A percentile compares a stretch with the other conserved stretches of the same genome.
These are phyloP conservation scores for Xiphias gladius DNA, from an alignment of 2,113 vertebrate species.

Conservation along the genomic window DNA sequence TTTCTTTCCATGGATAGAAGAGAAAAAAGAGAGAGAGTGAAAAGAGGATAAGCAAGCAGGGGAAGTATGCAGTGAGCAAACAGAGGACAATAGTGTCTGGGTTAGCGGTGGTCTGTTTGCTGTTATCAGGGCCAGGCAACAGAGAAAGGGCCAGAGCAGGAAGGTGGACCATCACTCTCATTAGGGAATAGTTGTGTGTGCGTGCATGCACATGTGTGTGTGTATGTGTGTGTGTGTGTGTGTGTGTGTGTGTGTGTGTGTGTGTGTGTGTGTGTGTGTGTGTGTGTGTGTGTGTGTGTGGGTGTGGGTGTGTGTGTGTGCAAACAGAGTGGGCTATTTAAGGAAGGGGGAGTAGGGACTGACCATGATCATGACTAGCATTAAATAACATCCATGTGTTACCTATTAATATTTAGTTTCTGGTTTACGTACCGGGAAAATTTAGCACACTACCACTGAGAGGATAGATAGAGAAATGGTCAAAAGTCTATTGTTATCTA, in stretches of 20 bases:
- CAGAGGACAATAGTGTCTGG: slow-evolving; percentile 79
- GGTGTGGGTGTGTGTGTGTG: slow-evolving; percentile 27
- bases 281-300: slow-evolving; percentile 29
- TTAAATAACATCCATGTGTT: slow-evolving; percentile 69
- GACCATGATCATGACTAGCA: slow-evolving; percentile 58
- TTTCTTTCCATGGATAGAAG: slow-evolving; percentile 46
- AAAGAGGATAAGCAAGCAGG: slow-evolving; percentile 65
- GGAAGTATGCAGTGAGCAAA: slow-evolving; percentile 79
- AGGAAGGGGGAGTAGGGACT: slow-evolving; percentile 31
- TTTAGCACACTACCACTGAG: slow-evolving; percentile 37
- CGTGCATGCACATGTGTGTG: too few species aligned
- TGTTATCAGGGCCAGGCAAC: slow-evolving; percentile 63
- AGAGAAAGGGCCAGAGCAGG: slow-evolving; percentile 50
- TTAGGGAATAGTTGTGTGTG: slow-evolving; percentile 30
- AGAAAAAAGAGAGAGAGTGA: slow-evolving; percentile 51
- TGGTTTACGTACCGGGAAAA: slow-evolving; percentile 45
- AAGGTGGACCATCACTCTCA: slow-evolving; percentile 52
- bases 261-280: slow-evolving; percentile 13
- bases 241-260: not conserved
- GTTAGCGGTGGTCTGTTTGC: slow-evolving; percentile 59
- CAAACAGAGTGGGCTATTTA: slow-evolving; percentile 57
- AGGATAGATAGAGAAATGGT: slow-evolving; percentile 24
- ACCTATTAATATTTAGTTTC: slow-evolving; percentile 71
- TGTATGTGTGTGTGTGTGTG: slow-evolving; percentile 24
- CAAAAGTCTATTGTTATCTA: slow-evolving; percentile 35